Conservation (phyloP, 2,888 invertebrate species). For the Cataglyphis cursor region DNA sequence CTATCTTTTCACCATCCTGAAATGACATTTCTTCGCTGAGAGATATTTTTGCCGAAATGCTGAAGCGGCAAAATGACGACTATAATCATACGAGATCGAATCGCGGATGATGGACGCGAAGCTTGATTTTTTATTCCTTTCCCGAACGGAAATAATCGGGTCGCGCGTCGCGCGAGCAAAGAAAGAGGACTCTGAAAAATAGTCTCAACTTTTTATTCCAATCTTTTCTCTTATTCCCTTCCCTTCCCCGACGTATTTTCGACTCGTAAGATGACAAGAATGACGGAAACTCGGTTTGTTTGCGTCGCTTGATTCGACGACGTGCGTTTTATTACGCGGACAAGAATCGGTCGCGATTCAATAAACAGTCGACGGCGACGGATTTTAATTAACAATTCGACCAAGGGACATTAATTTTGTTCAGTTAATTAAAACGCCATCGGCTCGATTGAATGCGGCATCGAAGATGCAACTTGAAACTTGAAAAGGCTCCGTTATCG, state of each 20-base stretch:
- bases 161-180: conserved; percentile 38
- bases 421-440: conserved; percentile 43
- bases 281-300: conserved; percentile 39
- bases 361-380: conserved; percentile 12
- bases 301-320: conserved; percentile 23
- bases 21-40: conserved; percentile 15
- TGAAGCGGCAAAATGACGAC: conserved; percentile 49
- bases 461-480: conserved; percentile 22
- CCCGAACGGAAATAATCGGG: conserved; percentile 37
- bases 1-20: conserved; percentile 12
- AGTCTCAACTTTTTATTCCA: conserved; percentile 44
- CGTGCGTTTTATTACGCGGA: background rate
- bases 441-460: background rate
- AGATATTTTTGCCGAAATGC: conserved; percentile 34
- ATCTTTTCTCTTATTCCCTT: background rate
- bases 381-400: conserved; percentile 52
- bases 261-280: conserved; percentile 17
- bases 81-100: conserved; percentile 40
- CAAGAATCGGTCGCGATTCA: conserved; percentile 24
- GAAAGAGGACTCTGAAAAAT: conserved; percentile 35
- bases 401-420: conserved; percentile 29
- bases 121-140: conserved; percentile 27
- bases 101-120: conserved; percentile 41
- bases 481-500: background rate
- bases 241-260: conserved; percentile 8